Base-by-base conservation (phyloP, 2,888 invertebrate species). In the Ophion obscuratus region DNA sequence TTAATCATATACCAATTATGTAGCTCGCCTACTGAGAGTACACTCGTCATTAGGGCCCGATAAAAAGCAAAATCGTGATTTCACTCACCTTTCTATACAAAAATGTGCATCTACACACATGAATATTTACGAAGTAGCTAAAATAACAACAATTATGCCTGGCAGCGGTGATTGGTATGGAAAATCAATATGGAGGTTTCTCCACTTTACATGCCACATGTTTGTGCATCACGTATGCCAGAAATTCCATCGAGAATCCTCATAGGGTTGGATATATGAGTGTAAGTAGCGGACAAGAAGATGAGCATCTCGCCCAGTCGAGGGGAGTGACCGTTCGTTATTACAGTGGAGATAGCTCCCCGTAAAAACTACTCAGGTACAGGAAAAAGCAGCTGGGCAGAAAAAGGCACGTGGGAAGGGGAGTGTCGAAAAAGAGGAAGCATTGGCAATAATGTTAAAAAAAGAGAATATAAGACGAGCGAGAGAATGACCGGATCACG, bases 131-230 rank as follows among this genome's bases (percentile, higher is more conserved):
- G 44, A 83, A 86, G 83, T 75, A 79, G 66, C 64, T n/a, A n/a
- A n/a, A n/a, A n/a, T n/a, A n/a, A n/a, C n/a, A n/a, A n/a, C n/a
- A n/a, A n/a, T n/a, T n/a, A n/a, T n/a, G n/a, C n/a, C n/a, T 53
- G 75, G 62, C 90, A 88, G 87, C 88, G 89, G 90, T 88, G 88
- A 88, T 78, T 78, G 74, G 62, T 87, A 86, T 88, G 73, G 79
- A 53, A 88, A 88, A 88, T 24, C 89, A 88, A 88, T 78, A 81
- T 59, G 9, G 27, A 57, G 77, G 47, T 59, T n/a, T 20, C 36
- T 36, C 5, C 36, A 36, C 6, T 36, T 36, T 36, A 53, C 17
- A 53, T 53, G 6, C 4, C 76, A 76, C 62, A 74, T 36, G 36
- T 36, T 2, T 36, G 59, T 75, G 80, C 80, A 80, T 86, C 76